Evolutionary conservation across 2,113 vertebrate species (phyloP).

Genomic region (Verasper variegatus): DNA sequence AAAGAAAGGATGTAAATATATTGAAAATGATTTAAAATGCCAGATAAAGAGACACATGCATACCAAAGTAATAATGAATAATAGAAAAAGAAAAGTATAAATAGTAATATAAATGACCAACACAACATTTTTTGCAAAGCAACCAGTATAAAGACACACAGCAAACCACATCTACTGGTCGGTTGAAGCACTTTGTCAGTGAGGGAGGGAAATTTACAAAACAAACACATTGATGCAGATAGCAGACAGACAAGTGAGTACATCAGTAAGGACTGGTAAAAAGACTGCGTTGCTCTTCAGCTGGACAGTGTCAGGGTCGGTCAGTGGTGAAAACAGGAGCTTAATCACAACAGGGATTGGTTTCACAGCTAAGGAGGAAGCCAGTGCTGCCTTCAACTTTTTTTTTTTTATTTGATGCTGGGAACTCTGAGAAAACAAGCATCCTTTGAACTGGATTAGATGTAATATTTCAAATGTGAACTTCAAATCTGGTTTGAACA

Average conservation of each 20-base stretch:
- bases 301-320: constrained; percentile 18
- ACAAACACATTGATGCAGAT: too few species aligned
- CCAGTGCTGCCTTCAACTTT: not conserved
- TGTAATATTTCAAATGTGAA: not conserved
- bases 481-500: not conserved
- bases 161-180: too few species aligned
- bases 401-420: not conserved
- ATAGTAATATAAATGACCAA: too few species aligned
- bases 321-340: constrained; percentile 28
- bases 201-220: too few species aligned
- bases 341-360: constrained; percentile 25
- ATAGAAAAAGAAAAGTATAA: too few species aligned
- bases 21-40: constrained; percentile 1
- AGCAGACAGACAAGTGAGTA: too few species aligned
- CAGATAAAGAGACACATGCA: constrained; percentile 24
- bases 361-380: constrained; percentile 33
- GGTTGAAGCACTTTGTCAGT: too few species aligned
- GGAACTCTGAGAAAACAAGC: not conserved
- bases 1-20: too few species aligned
- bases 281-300: constrained; percentile 20
- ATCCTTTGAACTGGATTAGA: not conserved
- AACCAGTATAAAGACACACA: too few species aligned
- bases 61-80: not conserved
- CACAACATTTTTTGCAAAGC: too few species aligned
- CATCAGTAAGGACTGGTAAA: not conserved